Conservation (phyloP, 37 sponge, comb jelly and placozoan species). For the Dysidea cf. avara region DNA sequence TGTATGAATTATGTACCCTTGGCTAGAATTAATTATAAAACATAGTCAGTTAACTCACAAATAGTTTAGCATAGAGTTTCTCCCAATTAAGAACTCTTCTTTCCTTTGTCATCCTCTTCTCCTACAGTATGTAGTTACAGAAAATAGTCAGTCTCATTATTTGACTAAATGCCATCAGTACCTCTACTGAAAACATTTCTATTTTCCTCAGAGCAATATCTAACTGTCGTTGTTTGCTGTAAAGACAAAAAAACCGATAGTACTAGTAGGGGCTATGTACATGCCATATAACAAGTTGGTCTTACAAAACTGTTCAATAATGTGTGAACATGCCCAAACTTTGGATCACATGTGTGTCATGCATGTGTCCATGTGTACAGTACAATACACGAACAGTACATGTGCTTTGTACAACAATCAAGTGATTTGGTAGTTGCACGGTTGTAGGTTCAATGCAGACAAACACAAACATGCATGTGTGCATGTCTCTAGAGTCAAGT, state of each 20-base stretch:
- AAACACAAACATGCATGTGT: background rate
- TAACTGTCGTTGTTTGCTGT: constrained; percentile 63
- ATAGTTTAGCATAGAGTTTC: constrained; percentile 53
- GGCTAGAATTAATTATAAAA: background rate
- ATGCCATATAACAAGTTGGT: background rate
- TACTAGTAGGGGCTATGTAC: background rate
- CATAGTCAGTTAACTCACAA: constrained; percentile 27
- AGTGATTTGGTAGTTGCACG: too few species aligned
- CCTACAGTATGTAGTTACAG: constrained; percentile 33
- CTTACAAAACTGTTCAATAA: too few species aligned
- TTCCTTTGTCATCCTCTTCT: constrained; percentile 54
- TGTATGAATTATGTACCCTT: background rate
- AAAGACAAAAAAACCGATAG: background rate
- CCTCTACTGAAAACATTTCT: constrained; percentile 65
- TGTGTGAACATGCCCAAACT: too few species aligned
- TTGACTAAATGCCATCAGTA: background rate
- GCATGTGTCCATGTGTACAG: too few species aligned
- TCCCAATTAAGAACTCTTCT: constrained; percentile 67
- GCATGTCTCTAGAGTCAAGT: background rate
- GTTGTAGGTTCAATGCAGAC: background rate
- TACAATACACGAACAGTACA: too few species aligned
- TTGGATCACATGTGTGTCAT: too few species aligned
- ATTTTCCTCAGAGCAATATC: constrained; percentile 71
- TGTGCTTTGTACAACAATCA: too few species aligned
- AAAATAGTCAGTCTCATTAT: background rate